Evolutionary conservation across 2,113 vertebrate species (phyloP).

Genomic region (Corythornis cristatus): DNA sequence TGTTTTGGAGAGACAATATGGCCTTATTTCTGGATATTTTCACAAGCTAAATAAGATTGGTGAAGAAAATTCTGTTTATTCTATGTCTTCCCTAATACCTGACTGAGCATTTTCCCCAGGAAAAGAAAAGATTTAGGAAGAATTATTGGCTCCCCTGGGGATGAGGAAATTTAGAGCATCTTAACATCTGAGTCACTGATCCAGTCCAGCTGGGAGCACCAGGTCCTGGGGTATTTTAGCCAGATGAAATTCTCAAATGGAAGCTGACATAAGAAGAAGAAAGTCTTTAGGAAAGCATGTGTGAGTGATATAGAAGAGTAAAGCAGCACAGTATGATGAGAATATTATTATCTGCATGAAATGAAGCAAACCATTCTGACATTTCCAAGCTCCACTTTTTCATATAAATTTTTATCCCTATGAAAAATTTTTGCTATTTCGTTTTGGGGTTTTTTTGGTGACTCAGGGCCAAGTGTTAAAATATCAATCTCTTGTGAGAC

Average conservation of each 20-base stretch:
- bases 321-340: not conserved
- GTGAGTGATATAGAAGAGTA: not conserved
- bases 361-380: not conserved
- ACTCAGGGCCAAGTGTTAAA: not conserved
- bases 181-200: not conserved
- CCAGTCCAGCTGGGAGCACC: not conserved
- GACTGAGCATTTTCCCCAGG: not conserved
- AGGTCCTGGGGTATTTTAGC: not conserved
- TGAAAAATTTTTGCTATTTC: constrained; percentile 14
- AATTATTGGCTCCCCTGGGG: not conserved
- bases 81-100: not conserved
- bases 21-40: not conserved
- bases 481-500: not conserved
- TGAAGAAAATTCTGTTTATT: not conserved
- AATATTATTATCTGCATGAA: not conserved
- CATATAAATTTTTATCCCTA: not conserved
- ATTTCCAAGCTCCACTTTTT: not conserved
- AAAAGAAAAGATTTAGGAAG: not conserved
- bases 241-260: not conserved
- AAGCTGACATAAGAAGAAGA: not conserved
- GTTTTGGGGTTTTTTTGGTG: not conserved
- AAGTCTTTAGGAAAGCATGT: not conserved
- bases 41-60: not conserved
- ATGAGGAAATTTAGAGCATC: not conserved
- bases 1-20: not conserved